These are phyloP conservation scores for Poeciliopsis gracilis DNA, from an alignment of 2,797 vertebrate species.

Conservation along the genomic window DNA sequence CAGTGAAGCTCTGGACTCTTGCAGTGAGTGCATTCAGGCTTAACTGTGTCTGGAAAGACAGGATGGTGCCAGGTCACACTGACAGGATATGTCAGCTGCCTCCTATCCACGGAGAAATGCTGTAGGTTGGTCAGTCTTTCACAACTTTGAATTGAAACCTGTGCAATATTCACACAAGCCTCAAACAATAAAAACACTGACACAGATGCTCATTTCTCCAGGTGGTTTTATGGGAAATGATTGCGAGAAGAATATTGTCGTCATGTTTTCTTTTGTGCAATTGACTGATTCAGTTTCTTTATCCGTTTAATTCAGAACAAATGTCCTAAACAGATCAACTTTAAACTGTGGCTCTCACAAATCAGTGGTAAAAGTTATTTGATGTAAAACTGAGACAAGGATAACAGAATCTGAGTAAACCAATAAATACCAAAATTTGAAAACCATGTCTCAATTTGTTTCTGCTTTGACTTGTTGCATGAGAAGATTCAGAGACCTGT, in stretches of 20 bases:
- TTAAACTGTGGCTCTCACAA: not conserved
- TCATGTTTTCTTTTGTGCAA: not conserved
- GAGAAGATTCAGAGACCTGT: constrained; percentile 36
- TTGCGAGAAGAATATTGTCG: not conserved
- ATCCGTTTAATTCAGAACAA: not conserved
- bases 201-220: not conserved
- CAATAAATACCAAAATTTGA: not conserved
- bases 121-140: constrained; percentile 33
- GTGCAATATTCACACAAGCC: constrained; percentile 1
- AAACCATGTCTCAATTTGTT: not conserved
- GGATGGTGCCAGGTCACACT: constrained; percentile 62
- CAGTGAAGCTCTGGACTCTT: constrained; percentile 53
- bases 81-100: constrained; percentile 66
- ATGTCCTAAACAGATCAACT: not conserved
- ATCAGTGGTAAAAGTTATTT: not conserved
- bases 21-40: constrained; percentile 51
- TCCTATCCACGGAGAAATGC: constrained; percentile 23
- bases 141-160: constrained; percentile 27
- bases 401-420: constrained; percentile 35
- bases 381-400: not conserved
- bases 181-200: not conserved
- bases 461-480: constrained; percentile 15
- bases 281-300: not conserved
- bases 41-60: constrained; percentile 53
- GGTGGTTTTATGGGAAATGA: not conserved